Base-by-base conservation (phyloP, 2,888 invertebrate species). In the Laspeyria flexula region DNA sequence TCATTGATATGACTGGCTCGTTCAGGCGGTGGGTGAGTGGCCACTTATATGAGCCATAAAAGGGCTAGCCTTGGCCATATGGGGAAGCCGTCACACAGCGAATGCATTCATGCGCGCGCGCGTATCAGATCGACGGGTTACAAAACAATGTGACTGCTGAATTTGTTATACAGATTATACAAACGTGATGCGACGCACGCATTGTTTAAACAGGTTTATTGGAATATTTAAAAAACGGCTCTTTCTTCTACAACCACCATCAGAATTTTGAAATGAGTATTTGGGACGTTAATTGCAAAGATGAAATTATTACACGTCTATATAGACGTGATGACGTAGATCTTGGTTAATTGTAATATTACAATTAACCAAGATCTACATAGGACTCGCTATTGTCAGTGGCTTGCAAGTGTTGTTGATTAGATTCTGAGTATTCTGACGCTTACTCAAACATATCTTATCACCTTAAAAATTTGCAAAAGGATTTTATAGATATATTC, bases 1-100 rank as follows among this genome's bases (percentile, higher is more conserved):
- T 91, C 91, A 92, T 92, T 92, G 92, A 92, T 92, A 92, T 92
- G 87, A 84, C 85, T 87, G 84, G 81, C 90, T 90, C 90, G 92
- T 92, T 91, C 90, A 90, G 86, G 72, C 77, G 83, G 83, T 85
- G 87, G 91, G 90, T 90, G 91, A 92, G 86, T 92, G 90, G 83
- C 90, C 91, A 92, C 90, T 92, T 92, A 92, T 82, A 85, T 83
- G 83, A 77, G 77, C 92, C 91, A 84, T 92, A 92, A 88, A 92
- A 87, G 92, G 91, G 79, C 80, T 83, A 90, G 84, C 88, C 89
- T 88, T 86, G 89, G 85, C 90, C 91, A 90, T 91, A 91, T 89
- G 90, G 90, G 91, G 90, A 90, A 86, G 87, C 86, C 86, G 86
- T 76, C 88, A 78, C 81, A 79, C 79, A 75, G 86, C 77, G 84